phyloP scores from a whole-genome alignment of 2,888 invertebrate genomes.

The Ormyrus rosae region DNA sequence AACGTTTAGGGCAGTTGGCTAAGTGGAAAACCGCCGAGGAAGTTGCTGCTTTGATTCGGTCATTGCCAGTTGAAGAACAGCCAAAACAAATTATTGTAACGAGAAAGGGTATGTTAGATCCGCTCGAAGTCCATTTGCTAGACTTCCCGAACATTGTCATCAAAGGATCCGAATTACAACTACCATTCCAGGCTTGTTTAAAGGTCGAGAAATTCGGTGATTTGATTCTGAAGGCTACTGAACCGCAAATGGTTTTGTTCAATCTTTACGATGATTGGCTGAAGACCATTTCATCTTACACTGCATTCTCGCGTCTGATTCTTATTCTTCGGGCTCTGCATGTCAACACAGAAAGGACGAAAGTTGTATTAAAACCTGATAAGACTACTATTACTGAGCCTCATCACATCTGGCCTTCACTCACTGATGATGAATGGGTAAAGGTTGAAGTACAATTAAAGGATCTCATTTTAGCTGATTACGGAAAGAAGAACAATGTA shows the following conservation, averaged over 20 bases:
- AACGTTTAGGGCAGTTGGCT: conserved; percentile 98
- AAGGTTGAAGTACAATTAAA: conserved; percentile 99
- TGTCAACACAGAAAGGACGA: conserved; percentile 99
- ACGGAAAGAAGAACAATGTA: conserved; percentile 99
- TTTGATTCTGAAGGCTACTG: conserved; percentile 98
- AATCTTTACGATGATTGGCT: conserved; percentile 99
- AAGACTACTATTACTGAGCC: conserved; percentile 99
- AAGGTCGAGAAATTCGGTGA: conserved; percentile 99
- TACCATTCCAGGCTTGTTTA: conserved; percentile 99
- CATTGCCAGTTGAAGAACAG: conserved; percentile 99
- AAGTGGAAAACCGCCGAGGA: conserved; percentile 99
- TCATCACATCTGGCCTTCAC: conserved; percentile 99
- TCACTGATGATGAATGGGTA: conserved; percentile 99
- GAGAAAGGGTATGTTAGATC: conserved; percentile 99
- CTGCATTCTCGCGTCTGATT: conserved; percentile 95
- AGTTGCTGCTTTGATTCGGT: conserved; percentile 99
- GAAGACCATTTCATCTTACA: conserved; percentile 99
- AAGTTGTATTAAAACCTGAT: conserved; percentile 98
- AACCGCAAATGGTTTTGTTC: conserved; percentile 99
- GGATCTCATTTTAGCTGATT: conserved; percentile 98
- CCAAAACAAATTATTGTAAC: conserved; percentile 99
- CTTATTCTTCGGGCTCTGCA: conserved; percentile 97
- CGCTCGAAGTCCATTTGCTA: conserved; percentile 98
- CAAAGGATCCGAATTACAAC: conserved; percentile 98
- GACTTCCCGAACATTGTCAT: conserved; percentile 99